A percentile compares a stretch with the other conserved stretches of the same genome.
Conservation (phyloP, 2,113 vertebrate species). For the Crotalus viridis region DNA sequence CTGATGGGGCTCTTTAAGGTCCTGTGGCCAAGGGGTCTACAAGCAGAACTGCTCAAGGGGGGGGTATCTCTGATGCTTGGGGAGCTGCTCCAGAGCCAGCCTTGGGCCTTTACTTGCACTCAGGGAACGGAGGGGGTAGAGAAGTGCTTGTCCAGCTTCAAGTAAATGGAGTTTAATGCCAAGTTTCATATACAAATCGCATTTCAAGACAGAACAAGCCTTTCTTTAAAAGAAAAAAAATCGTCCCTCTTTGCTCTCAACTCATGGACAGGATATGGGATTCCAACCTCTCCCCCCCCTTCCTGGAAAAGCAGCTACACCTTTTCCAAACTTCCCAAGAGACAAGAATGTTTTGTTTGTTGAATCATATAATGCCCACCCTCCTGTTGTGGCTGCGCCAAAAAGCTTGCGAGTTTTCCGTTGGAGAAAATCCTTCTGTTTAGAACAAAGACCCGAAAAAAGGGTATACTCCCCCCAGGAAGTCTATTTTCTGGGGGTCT, state of each 20-base stretch:
- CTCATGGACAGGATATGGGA: background rate
- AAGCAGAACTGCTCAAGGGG: background rate
- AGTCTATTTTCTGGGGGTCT: too few relatives aligned
- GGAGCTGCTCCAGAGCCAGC: background rate
- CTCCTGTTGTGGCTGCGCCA: too few relatives aligned
- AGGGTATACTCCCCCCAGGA: background rate
- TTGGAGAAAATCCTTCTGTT: background rate
- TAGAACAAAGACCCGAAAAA: background rate
- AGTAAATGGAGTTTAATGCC: constrained; percentile 58
- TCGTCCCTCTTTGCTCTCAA: background rate
- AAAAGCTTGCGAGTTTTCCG: background rate
- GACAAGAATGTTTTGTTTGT: background rate
- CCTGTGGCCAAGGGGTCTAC: background rate
- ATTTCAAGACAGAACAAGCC: constrained; percentile 26
- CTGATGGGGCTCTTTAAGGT: background rate
- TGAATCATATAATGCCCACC: background rate
- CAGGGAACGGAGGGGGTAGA: background rate
- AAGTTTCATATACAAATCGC: constrained; percentile 47
- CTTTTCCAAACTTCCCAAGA: background rate
- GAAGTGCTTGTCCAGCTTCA: background rate
- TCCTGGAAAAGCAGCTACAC: background rate
- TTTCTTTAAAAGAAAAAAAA: background rate
- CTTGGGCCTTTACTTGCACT: background rate
- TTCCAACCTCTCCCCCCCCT: background rate
- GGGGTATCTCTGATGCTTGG: background rate